A percentile compares a stretch with the other conserved stretches of the same genome.
phyloP scores from a whole-genome alignment of 2,113 vertebrate species.

The Odobenus rosmarus region DNA sequence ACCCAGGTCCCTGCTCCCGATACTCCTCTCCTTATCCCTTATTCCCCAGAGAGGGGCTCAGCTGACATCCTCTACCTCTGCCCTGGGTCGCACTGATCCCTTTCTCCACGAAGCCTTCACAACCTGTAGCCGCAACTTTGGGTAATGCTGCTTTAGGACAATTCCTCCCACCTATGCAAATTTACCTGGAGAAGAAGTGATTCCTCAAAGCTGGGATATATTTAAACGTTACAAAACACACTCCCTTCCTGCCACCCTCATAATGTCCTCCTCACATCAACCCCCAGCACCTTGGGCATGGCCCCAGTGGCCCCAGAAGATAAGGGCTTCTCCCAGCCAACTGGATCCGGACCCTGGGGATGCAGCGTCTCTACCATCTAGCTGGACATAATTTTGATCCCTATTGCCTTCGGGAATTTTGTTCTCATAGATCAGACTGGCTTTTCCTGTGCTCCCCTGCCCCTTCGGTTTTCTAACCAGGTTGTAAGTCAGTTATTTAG shows the following conservation, averaged over 20 bases:
- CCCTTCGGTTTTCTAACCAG: not conserved
- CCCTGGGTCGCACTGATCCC: no score
- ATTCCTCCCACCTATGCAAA: constrained; percentile 14
- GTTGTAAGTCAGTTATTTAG: not conserved
- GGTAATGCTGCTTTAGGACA: not conserved
- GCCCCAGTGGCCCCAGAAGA: not conserved
- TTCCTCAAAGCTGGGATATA: not conserved
- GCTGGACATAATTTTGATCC: not conserved
- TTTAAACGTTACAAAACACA: not conserved
- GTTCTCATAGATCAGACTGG: not conserved
- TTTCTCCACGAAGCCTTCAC: rapidly evolving
- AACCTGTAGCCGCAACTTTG: not conserved
- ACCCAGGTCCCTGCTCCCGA: not conserved
- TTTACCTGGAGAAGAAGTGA: not conserved
- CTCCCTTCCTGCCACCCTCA: not conserved
- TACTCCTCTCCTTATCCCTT: not conserved
- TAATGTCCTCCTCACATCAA: not conserved
- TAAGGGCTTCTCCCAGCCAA: not conserved
- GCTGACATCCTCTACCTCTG: not conserved
- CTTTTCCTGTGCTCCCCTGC: not conserved
- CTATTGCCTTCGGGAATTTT: not conserved
- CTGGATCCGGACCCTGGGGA: not conserved
- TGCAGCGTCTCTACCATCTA: not conserved
- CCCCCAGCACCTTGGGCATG: not conserved
- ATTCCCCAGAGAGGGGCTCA: not conserved